Evolutionary conservation across 2,888 invertebrate genomes (phyloP), one percentile per base, ranked within the genome.

Genomic region (Cephus sareptanus): DNA sequence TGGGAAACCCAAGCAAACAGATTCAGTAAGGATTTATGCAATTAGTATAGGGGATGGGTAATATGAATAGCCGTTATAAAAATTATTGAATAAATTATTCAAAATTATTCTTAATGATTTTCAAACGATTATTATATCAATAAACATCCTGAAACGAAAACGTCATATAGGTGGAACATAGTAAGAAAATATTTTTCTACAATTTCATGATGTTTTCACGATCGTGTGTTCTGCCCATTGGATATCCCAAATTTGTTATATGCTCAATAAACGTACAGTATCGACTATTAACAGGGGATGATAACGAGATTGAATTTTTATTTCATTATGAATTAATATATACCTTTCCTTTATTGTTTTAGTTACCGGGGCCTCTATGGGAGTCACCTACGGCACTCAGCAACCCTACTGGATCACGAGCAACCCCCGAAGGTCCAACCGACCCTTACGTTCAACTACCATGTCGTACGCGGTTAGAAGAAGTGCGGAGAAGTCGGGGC

Each of bases 351-450:
- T 40, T 40, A 37, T 23, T 56, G 86, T 84, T 90, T 34, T 83
- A 90, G 89, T 87, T 82, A 84, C 86, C 84, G 86, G 87, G 84
- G 81, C 85, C 79, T 85, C 86, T 75, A 83, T 83, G 82, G 85
- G 85, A 75, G 80, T 82, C 81, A 82, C 83, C 73, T 79, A 85
- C 74, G 84, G 82, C 77, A 76, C 83, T 68, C 79, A 81, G 78
- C 81, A 83, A 69, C 80, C 86, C 75, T 79, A 79, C 75, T 83
- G 84, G 87, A 81, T 74, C 77, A 80, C 79, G 74, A 71, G 81
- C 79, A 83, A 80, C 74, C 75, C 79, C 74, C 83, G 83, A 70
- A 87, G 81, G 75, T 83, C 80, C 78, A 81, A 80, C 74, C 77
- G 81, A 78, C 79, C 83, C 70, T 79, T 82, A 35, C 69, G 77